Percentiles rank a stretch among this genome's conserved stretches.
Conservation (phyloP, 2,113 vertebrate genomes). For the Zootoca vivipara region DNA sequence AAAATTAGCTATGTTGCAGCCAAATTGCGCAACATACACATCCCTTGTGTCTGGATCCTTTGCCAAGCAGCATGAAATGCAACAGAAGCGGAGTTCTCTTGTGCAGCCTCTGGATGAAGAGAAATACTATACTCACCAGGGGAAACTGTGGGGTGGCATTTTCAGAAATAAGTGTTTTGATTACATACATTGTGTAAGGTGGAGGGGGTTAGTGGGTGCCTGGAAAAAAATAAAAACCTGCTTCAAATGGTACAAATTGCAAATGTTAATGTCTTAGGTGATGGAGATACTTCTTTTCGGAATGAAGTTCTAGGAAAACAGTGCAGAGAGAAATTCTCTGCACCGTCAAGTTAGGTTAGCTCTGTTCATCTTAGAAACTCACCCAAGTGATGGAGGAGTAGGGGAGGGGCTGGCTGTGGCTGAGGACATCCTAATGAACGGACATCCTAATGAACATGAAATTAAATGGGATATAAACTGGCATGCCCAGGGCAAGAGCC, state of each 20-base stretch:
- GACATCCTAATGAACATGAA: background rate
- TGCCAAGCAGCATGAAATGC: background rate
- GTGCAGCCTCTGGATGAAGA: background rate
- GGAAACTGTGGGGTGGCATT: background rate
- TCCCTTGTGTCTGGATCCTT: background rate
- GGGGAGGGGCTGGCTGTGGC: background rate
- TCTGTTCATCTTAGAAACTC: background rate
- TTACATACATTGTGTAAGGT: background rate
- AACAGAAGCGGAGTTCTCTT: background rate
- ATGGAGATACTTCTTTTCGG: background rate
- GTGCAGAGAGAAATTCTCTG: background rate
- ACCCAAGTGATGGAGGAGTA: background rate
- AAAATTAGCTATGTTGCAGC: background rate
- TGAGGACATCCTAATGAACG: background rate
- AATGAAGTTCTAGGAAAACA: background rate
- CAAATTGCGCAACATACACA: background rate
- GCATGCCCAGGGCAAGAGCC: no score
- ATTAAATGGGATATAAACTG: background rate
- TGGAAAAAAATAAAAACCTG: background rate
- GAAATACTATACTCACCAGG: background rate
- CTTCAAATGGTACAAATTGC: background rate
- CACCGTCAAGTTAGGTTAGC: background rate
- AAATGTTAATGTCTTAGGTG: background rate
- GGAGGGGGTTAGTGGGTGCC: background rate
- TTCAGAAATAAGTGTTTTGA: background rate